These are phyloP conservation scores for Leptinotarsa rubiginosa DNA, from an alignment of 2,888 invertebrate species.

Conservation along the genomic window DNA sequence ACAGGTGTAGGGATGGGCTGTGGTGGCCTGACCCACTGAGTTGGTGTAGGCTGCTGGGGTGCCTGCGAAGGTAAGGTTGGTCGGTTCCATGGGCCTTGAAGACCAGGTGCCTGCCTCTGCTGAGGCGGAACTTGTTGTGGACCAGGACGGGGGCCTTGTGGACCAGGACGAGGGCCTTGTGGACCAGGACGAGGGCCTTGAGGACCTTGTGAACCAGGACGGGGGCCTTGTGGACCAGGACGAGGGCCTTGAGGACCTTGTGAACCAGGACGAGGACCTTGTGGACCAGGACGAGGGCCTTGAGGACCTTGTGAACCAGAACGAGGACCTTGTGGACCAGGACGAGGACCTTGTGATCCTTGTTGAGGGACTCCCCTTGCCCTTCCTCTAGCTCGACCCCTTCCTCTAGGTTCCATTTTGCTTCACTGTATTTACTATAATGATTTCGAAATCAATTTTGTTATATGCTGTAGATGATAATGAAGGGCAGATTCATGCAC, in stretches of 20 bases:
- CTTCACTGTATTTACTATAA: neutral
- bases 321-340: constrained; percentile 25
- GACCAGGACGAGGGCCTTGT: constrained; percentile 16
- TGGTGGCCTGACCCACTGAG: constrained; percentile 43
- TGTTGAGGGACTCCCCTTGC: constrained; percentile 51
- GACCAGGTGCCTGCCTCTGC: constrained; percentile 27
- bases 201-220: constrained; percentile 19
- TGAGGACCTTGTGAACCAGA: neutral
- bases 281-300: too few relatives aligned
- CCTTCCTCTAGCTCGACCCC: constrained; percentile 64
- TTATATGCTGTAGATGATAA: too few relatives aligned
- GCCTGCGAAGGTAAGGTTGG: constrained; percentile 43
- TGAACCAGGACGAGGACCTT: constrained; percentile 20
- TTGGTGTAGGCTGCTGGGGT: constrained; percentile 41
- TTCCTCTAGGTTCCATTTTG: constrained; percentile 50
- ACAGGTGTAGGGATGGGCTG: constrained; percentile 41
- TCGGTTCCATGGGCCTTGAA: constrained; percentile 52
- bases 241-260: constrained; percentile 13
- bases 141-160: constrained; percentile 41
- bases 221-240: constrained; percentile 10
- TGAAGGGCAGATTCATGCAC: too few relatives aligned
- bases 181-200: constrained; percentile 46
- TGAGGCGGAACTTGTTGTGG: constrained; percentile 33
- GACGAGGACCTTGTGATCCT: constrained; percentile 27
- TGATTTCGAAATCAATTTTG: too few relatives aligned